Evolutionary conservation across 2,888 invertebrate species (phyloP).

Genomic region (Prionchulus punctatus): DNA sequence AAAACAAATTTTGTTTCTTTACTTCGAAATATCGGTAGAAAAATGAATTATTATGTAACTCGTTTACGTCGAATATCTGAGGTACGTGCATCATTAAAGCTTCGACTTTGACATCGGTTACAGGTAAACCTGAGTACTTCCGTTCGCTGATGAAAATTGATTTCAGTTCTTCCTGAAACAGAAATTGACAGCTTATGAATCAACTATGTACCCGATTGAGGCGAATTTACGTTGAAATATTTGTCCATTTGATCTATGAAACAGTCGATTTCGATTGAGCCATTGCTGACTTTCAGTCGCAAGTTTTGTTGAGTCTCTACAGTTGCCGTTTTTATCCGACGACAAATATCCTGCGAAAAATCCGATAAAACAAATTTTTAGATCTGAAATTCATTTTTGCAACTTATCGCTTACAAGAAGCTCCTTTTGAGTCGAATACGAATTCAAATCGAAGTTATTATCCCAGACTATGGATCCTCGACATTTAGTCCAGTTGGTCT

Average conservation of each 20-base stretch:
- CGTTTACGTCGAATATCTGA: not conserved
- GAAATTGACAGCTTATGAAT: not conserved
- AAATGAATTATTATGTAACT: slow-evolving; percentile 1
- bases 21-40: slow-evolving; percentile 10
- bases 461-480: slow-evolving; percentile 23
- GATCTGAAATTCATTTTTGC: too few species aligned
- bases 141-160: not conserved
- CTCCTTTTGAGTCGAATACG: slow-evolving; percentile 22
- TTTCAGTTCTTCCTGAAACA: not conserved
- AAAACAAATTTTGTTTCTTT: not conserved
- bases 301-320: too few species aligned
- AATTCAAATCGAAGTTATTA: slow-evolving; percentile 23
- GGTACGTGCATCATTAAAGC: slow-evolving; percentile 4
- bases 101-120: slow-evolving; percentile 6
- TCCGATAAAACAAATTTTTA: too few species aligned
- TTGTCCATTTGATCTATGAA: slow-evolving; percentile 17
- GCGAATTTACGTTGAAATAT: slow-evolving; percentile 14
- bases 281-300: too few species aligned
- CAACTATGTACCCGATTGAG: too few species aligned
- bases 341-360: slow-evolving; percentile 22
- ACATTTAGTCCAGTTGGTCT: slow-evolving; percentile 21
- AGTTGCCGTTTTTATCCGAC: too few species aligned
- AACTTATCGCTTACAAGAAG: slow-evolving; percentile 25
- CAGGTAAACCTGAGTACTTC: not conserved
- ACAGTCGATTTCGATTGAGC: slow-evolving; percentile 14